Conservation (phyloP, 2,797 vertebrate species). For the Chaetophractus vellerosus region DNA sequence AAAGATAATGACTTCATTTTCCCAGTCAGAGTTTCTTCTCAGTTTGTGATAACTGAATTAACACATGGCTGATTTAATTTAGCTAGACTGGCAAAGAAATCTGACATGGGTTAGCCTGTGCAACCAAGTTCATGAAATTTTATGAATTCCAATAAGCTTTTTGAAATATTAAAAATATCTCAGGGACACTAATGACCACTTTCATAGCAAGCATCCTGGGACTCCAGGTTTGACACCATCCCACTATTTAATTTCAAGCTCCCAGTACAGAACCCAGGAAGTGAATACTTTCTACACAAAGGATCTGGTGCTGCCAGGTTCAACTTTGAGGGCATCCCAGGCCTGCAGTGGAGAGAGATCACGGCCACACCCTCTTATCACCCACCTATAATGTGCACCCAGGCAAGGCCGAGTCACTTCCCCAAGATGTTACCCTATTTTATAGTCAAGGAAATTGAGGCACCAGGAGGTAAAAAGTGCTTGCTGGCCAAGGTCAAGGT, state of each 20-base stretch:
- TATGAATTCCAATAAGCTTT: slow-evolving; percentile 11
- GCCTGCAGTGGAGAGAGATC: background rate
- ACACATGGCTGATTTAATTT: slow-evolving; percentile 48
- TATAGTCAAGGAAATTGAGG: background rate
- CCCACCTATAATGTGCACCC: background rate
- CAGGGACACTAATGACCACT: background rate
- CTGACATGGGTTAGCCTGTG: background rate
- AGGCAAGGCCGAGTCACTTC: background rate
- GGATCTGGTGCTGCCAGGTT: background rate
- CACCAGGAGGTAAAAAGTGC: background rate
- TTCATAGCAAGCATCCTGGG: background rate
- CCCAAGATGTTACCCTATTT: background rate
- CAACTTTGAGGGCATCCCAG: background rate
- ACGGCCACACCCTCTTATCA: background rate
- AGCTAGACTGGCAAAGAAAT: slow-evolving; percentile 31
- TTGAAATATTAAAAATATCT: slow-evolving; percentile 51
- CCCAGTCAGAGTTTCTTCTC: slow-evolving; percentile 24
- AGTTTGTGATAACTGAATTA: slow-evolving; percentile 37
- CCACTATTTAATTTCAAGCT: background rate
- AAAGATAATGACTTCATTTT: slow-evolving; percentile 44
- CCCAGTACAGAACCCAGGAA: background rate
- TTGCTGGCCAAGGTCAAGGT: background rate
- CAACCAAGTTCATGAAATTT: background rate
- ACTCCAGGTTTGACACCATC: background rate
- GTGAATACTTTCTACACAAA: background rate